These are phyloP conservation scores for Fulmarus glacialis DNA, from an alignment of 2,113 vertebrate genomes.

Conservation along the genomic window DNA sequence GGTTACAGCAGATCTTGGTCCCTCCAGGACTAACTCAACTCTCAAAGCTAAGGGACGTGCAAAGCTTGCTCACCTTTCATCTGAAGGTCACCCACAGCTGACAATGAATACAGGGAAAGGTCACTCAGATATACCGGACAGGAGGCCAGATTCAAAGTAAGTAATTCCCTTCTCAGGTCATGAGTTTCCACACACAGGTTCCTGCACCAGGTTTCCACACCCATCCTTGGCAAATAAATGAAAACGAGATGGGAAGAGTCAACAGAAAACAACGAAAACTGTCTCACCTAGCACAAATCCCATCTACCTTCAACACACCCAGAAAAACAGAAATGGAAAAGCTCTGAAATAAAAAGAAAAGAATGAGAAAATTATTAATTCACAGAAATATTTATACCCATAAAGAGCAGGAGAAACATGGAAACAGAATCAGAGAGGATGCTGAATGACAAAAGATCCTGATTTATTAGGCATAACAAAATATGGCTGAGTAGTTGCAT, in stretches of 20 bases:
- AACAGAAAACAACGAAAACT: background rate
- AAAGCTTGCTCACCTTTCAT: background rate
- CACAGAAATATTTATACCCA: background rate
- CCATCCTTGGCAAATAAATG: background rate
- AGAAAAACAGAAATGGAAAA: background rate
- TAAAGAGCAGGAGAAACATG: background rate
- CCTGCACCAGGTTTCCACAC: background rate
- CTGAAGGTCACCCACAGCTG: background rate
- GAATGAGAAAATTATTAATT: background rate
- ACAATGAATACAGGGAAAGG: accelerated
- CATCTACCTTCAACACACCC: background rate
- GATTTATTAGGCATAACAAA: background rate
- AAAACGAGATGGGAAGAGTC: background rate
- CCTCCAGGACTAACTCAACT: background rate
- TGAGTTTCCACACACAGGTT: background rate
- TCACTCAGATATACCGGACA: background rate
- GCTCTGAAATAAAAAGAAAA: background rate
- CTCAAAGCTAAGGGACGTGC: background rate
- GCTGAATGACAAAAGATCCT: background rate
- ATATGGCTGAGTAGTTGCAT: background rate
- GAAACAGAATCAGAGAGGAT: background rate
- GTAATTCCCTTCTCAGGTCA: background rate
- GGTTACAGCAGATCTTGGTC: background rate
- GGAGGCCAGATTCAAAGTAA: background rate
- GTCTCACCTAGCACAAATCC: background rate